Evolutionary conservation across 2,113 vertebrate species (phyloP).

Genomic region (Grus americana): DNA sequence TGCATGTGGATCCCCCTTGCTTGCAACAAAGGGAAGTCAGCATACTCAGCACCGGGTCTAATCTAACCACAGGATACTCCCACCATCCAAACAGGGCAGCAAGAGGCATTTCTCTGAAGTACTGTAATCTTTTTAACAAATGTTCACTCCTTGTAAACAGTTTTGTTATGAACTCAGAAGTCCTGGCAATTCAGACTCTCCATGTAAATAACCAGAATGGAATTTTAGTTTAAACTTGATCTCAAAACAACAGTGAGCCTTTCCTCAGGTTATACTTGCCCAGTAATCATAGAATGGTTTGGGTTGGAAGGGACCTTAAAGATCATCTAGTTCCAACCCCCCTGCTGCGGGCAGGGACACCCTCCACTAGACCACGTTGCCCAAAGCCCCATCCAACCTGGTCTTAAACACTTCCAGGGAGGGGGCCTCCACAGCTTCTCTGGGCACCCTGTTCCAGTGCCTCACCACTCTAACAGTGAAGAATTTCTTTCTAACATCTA

Average conservation of each 20-base stretch:
- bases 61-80: not conserved
- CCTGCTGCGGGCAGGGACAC: no score
- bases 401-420: no score
- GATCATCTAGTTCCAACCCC: no score
- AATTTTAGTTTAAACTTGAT: not conserved
- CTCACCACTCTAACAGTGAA: no score
- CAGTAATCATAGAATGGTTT: not conserved
- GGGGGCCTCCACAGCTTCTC: no score
- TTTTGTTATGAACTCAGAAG: not conserved
- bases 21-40: not conserved
- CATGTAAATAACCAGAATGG: not conserved
- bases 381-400: no score
- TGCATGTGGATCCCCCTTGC: not conserved
- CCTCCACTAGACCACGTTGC: no score
- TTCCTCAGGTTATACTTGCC: not conserved
- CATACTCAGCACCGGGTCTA: not conserved
- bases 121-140: not conserved
- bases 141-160: not conserved
- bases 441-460: no score
- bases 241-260: not conserved
- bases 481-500: no score
- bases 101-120: not conserved
- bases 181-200: not conserved
- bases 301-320: no score
- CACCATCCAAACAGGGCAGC: not conserved